Conservation (phyloP, 1,140 invertebrate genomes). For the Babylonia areolata region DNA sequence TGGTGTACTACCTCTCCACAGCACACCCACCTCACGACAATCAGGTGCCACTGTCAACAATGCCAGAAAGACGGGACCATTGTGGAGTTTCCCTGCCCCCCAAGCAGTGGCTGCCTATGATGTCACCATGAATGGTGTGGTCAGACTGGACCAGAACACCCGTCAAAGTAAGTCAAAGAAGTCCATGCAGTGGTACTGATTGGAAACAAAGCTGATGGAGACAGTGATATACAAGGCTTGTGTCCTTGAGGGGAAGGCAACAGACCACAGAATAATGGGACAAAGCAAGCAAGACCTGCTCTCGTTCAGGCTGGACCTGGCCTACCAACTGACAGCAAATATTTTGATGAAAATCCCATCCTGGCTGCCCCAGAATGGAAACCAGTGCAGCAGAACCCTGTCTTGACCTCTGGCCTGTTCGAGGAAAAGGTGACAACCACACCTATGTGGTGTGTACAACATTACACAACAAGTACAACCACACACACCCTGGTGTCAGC, state of each 20-base stretch:
- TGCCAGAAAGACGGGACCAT: constrained; percentile 49
- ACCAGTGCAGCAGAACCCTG: neutral
- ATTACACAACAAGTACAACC: constrained; percentile 21
- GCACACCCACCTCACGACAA: constrained; percentile 24
- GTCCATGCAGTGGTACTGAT: constrained; percentile 29
- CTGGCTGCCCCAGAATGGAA: neutral
- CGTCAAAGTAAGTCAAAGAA: constrained; percentile 25
- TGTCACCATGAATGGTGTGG: constrained; percentile 48
- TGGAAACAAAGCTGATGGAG: constrained; percentile 35
- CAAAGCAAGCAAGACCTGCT: constrained; percentile 33
- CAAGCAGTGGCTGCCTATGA: constrained; percentile 32
- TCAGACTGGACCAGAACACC: constrained; percentile 40
- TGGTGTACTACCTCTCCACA: constrained; percentile 40
- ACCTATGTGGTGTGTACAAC: constrained; percentile 43
- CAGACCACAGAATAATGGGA: constrained; percentile 13
- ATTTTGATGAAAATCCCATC: neutral
- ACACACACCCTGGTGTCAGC: neutral
- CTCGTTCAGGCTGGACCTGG: constrained; percentile 29
- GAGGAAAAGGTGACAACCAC: neutral
- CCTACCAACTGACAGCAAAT: constrained; percentile 30
- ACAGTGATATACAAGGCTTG: constrained; percentile 39
- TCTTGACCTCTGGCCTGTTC: neutral
- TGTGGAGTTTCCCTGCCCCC: constrained; percentile 28
- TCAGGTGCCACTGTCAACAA: constrained; percentile 13
- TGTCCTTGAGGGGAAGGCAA: constrained; percentile 19